phyloP scores from a whole-genome alignment of 2,113 vertebrate genomes.

The Orthonyx spaldingii region DNA sequence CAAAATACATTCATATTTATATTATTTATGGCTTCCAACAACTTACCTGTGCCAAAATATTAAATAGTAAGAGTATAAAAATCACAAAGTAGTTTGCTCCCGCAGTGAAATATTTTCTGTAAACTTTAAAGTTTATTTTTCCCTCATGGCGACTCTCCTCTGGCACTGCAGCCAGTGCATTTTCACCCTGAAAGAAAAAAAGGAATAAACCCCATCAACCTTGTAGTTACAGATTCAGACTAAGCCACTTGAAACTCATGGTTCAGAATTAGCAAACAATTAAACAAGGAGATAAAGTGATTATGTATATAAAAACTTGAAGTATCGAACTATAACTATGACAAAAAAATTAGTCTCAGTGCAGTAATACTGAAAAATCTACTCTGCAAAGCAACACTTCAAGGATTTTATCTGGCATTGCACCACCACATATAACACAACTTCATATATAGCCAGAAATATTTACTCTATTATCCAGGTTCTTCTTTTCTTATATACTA shows the following conservation, averaged over 20 bases:
- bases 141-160: slow-evolving; percentile 87
- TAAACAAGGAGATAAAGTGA: background rate
- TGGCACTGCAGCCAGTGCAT: slow-evolving; percentile 52
- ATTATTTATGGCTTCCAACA: background rate
- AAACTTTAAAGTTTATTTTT: slow-evolving; percentile 76
- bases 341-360: background rate
- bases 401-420: background rate
- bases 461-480: background rate
- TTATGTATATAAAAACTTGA: background rate
- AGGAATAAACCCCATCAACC: background rate
- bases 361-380: background rate
- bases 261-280: background rate
- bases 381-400: background rate
- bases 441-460: background rate
- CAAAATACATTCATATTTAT: background rate
- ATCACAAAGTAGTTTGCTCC: slow-evolving; percentile 77
- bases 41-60: slow-evolving; percentile 83
- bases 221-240: background rate
- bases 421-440: background rate
- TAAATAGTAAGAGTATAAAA: slow-evolving; percentile 73
- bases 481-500: background rate
- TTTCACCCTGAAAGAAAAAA: slow-evolving; percentile 73
- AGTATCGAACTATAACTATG: background rate
- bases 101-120: slow-evolving; percentile 85
- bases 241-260: background rate